Conservation (phyloP, 2,888 invertebrate genomes). For the Phragmatobia fuliginosa region DNA sequence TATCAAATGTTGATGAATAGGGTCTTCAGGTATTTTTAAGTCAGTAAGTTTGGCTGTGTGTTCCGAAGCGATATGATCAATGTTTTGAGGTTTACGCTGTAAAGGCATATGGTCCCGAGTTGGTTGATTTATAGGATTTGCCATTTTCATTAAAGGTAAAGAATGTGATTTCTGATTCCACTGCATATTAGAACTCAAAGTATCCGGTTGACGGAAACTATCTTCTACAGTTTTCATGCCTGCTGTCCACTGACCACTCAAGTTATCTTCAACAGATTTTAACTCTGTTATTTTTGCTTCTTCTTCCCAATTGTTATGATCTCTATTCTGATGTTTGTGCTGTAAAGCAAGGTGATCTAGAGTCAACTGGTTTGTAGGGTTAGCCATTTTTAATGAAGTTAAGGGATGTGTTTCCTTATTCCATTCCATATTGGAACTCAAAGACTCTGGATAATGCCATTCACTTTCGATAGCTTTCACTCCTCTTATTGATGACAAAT, state of each 20-base stretch:
- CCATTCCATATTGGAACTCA: neutral
- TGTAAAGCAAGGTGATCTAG: neutral
- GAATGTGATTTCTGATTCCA: neutral
- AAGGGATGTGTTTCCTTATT: neutral
- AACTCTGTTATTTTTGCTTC: neutral
- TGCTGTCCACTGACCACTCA: slow-evolving; percentile 24
- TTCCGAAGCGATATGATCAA: neutral
- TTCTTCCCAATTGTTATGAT: neutral
- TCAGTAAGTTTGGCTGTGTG: neutral
- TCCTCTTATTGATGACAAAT: slow-evolving; percentile 28
- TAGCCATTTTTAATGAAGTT: neutral
- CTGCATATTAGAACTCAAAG: neutral
- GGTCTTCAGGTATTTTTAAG: slow-evolving; percentile 3
- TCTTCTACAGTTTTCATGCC: slow-evolving; percentile 5
- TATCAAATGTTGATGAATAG: slow-evolving; percentile 26
- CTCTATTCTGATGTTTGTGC: neutral
- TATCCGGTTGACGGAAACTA: neutral
- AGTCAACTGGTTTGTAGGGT: neutral
- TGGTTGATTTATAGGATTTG: neutral
- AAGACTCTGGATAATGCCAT: neutral
- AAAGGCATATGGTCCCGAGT: neutral
- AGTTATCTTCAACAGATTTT: slow-evolving; percentile 12
- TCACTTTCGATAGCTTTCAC: slow-evolving; percentile 5
- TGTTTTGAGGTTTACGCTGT: neutral
- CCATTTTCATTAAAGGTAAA: neutral